A percentile compares a stretch with the other conserved stretches of the same genome.
These are phyloP conservation scores for Jacana jacana DNA, from an alignment of 2,113 vertebrate species.

Conservation along the genomic window DNA sequence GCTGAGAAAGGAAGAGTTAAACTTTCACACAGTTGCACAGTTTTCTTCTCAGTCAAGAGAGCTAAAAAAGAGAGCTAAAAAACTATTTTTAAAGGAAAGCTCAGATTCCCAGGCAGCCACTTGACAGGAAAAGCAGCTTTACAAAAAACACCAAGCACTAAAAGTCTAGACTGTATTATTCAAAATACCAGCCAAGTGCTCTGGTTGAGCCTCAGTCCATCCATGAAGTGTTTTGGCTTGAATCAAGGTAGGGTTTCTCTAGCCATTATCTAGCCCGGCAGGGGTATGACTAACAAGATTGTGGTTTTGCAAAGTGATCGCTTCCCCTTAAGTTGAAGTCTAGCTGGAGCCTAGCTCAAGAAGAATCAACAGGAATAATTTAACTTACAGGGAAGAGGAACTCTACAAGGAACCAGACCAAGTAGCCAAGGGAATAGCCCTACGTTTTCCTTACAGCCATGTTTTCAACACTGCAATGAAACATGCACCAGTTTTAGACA, in stretches of 20 bases:
- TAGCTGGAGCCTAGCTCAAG: neutral
- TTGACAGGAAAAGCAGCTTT: conserved; percentile 3
- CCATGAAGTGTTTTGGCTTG: neutral
- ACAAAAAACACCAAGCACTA: neutral
- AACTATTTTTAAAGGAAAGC: conserved; percentile 4
- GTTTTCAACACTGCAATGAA: neutral
- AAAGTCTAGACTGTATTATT: conserved; percentile 2
- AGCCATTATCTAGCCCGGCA: neutral
- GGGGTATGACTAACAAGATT: neutral
- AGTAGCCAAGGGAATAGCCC: neutral
- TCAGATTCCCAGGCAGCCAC: conserved; percentile 11
- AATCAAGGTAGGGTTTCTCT: neutral
- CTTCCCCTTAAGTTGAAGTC: neutral
- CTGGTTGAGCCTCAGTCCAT: neutral
- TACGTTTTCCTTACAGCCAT: neutral
- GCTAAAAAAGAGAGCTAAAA: conserved; percentile 11
- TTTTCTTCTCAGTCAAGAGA: neutral
- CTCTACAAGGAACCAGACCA: neutral
- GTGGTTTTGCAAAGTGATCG: neutral
- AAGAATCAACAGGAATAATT: neutral
- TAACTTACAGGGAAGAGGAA: neutral
- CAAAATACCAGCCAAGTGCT: neutral
- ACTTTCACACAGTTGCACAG: neutral
- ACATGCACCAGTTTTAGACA: neutral
- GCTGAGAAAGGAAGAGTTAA: neutral